Evolutionary conservation across 1,140 invertebrate genomes (phyloP).

Genomic region (Temnothorax longispinosus): DNA sequence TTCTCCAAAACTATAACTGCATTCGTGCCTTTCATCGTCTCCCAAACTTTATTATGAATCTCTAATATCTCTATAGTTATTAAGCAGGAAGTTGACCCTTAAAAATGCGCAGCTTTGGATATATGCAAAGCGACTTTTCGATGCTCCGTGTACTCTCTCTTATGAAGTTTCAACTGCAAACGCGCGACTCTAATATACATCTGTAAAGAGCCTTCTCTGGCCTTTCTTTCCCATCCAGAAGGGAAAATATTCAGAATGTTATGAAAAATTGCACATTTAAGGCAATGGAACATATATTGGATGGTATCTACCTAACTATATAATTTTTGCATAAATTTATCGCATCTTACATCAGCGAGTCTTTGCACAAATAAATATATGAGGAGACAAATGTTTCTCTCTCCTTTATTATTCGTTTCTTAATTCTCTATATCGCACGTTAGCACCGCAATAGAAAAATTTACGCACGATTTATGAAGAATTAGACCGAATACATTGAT

Average conservation of each 20-base stretch:
- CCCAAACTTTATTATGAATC: background rate
- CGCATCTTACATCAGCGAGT: background rate
- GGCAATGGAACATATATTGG: background rate
- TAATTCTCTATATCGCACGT: background rate
- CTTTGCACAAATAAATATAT: background rate
- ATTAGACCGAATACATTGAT: background rate
- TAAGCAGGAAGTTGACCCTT: background rate
- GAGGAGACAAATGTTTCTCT: background rate
- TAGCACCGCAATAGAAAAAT: background rate
- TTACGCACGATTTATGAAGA: background rate
- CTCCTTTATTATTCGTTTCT: background rate
- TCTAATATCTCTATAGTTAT: background rate
- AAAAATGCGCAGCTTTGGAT: too few species aligned
- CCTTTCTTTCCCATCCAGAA: too few species aligned
- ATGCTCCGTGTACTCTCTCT: too few species aligned
- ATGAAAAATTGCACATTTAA: too few species aligned
- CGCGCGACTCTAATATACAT: too few species aligned
- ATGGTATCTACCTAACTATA: background rate
- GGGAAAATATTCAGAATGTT: too few species aligned
- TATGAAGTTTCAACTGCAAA: too few species aligned
- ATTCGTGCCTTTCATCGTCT: background rate
- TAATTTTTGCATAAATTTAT: background rate
- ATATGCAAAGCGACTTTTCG: too few species aligned
- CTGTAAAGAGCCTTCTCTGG: too few species aligned
- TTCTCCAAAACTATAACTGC: background rate